A percentile compares a stretch with the other conserved stretches of the same genome.
Conservation (phyloP, 2,797 vertebrate species). For the Darevskia nairensis region DNA sequence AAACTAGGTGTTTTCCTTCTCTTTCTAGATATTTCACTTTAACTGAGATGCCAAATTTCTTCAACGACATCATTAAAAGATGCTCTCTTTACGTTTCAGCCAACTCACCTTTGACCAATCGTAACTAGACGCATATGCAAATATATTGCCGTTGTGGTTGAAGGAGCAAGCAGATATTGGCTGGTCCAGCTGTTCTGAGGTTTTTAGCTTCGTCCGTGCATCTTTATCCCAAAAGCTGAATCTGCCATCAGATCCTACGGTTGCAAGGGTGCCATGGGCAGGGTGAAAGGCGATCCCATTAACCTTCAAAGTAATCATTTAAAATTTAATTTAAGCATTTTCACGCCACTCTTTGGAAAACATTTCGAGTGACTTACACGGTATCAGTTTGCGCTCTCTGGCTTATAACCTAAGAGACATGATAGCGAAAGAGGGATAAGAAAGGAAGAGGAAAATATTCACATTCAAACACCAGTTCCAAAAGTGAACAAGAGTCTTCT, state of each 20-base stretch:
- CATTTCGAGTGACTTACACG: too few species aligned
- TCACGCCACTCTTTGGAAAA: not conserved
- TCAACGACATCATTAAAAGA: not conserved
- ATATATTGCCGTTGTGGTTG: conserved; percentile 98
- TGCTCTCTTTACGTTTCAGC: not conserved
- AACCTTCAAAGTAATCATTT: conserved; percentile 80
- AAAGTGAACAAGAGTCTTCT: not conserved
- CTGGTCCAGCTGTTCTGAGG: conserved; percentile 96
- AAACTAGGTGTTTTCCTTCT: not conserved
- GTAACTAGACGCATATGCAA: conserved; percentile 96
- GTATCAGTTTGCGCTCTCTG: not conserved
- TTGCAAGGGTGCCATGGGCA: conserved; percentile 94
- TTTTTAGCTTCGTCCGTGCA: conserved; percentile 97
- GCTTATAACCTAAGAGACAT: not conserved
- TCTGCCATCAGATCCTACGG: conserved; percentile 95
- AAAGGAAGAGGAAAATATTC: not conserved
- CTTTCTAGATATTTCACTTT: not conserved
- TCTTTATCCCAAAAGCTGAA: conserved; percentile 99
- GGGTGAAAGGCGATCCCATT: conserved; percentile 98
- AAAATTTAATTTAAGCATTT: not conserved
- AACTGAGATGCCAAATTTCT: not conserved
- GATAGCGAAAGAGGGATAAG: not conserved
- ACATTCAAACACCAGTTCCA: not conserved
- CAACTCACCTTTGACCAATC: conserved; percentile 97
- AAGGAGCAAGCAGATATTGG: conserved; percentile 96